phyloP scores from a whole-genome alignment of 2,797 vertebrate species.

The Leptoclinus maculatus region DNA sequence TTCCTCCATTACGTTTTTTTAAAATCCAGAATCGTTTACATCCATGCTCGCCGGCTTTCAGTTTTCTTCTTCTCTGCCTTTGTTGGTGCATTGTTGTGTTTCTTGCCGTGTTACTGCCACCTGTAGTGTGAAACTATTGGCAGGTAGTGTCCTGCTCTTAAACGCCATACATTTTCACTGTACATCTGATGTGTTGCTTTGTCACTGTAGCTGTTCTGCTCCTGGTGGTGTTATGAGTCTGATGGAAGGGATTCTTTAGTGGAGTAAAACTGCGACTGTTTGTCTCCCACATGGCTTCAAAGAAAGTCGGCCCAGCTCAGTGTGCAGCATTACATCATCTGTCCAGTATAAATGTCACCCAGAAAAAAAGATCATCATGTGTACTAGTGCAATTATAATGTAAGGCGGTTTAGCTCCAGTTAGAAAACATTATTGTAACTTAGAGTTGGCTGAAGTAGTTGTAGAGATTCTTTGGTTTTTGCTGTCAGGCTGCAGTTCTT shows the following conservation, averaged over 20 bases:
- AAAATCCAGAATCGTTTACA: background rate
- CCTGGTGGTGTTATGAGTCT: background rate
- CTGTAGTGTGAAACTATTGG: background rate
- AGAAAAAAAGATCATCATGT: background rate
- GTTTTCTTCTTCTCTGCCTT: background rate
- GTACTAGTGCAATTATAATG: background rate
- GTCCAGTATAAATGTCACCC: background rate
- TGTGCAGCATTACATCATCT: background rate
- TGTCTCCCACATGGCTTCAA: background rate
- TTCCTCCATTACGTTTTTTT: background rate
- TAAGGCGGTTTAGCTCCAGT: background rate
- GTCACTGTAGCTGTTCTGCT: background rate
- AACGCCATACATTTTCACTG: background rate
- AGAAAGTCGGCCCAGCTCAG: background rate
- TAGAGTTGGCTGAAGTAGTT: background rate
- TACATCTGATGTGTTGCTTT: background rate
- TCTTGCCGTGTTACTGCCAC: background rate
- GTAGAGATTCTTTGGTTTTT: slow-evolving; percentile 26
- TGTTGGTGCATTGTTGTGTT: background rate
- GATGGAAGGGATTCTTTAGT: background rate
- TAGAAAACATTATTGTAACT: background rate
- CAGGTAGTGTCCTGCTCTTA: background rate
- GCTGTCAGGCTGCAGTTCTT: slow-evolving; percentile 32
- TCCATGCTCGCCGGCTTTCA: background rate
- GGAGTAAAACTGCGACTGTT: background rate